Conservation (phyloP, 2,888 invertebrate genomes). For the Rhagonycha lutea region DNA sequence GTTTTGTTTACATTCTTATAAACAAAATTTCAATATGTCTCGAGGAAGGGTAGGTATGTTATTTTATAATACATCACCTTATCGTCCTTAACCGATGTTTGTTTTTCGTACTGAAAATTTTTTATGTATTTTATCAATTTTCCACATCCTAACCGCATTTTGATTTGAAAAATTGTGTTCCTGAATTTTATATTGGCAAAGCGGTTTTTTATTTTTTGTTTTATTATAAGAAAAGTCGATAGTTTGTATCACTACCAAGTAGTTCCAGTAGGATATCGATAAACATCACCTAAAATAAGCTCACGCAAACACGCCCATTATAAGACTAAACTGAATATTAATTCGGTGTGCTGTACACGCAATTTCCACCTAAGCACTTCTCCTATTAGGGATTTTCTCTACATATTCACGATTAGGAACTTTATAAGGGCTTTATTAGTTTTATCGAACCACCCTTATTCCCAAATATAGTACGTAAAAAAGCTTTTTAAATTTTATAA, state of each 20-base stretch:
- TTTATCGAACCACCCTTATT: not conserved
- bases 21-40: not conserved
- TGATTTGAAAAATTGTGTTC: not conserved
- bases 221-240: not conserved
- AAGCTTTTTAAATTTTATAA: not conserved
- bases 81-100: not conserved
- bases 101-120: not conserved
- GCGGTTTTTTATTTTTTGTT: not conserved
- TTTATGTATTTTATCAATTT: not conserved
- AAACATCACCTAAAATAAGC: conserved; percentile 6
- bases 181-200: not conserved
- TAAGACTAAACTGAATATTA: conserved; percentile 20
- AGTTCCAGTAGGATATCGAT: not conserved
- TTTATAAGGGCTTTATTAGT: conserved; percentile 3
- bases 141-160: not conserved
- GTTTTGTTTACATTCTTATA: not conserved
- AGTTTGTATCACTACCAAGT: not conserved
- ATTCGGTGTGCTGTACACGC: conserved; percentile 11
- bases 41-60: not conserved
- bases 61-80: not conserved
- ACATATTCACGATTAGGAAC: conserved; percentile 2
- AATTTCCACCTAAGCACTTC: conserved; percentile 3
- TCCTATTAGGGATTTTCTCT: not conserved
- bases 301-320: conserved; percentile 15
- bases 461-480: not conserved